Conservation (phyloP, 2,113 vertebrate genomes). For the Cranoglanis bouderius region DNA sequence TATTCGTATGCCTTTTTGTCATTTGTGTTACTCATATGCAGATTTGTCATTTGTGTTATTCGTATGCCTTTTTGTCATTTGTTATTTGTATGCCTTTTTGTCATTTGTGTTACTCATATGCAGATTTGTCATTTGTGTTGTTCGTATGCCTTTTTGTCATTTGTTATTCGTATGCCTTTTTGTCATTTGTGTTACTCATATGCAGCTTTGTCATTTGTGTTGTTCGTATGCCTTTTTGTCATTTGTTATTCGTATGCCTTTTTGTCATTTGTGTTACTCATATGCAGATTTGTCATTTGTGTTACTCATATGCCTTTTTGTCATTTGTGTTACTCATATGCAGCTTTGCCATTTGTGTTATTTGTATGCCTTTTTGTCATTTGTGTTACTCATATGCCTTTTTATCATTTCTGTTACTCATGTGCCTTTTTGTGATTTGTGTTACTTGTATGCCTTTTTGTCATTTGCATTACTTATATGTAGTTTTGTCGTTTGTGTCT, state of each 20-base stretch:
- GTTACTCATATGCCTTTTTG: not conserved
- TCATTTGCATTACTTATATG: not conserved
- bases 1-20: not conserved
- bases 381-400: not conserved
- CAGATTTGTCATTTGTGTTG: not conserved
- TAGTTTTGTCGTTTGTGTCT: no score
- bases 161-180: not conserved
- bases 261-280: not conserved
- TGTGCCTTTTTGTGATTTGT: not conserved
- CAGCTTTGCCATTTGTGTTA: not conserved
- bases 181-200: not conserved
- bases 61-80: no score
- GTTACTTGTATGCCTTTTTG: not conserved
- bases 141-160: no score
- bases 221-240: not conserved
- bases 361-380: not conserved
- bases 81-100: not conserved
- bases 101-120: not conserved
- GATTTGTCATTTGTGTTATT: no score
- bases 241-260: not conserved
- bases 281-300: not conserved
- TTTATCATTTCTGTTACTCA: not conserved
- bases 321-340: not conserved
- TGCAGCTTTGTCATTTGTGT: not conserved
- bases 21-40: not conserved